These are phyloP conservation scores for Drosophila antonietae DNA, from an alignment of 2,888 invertebrate genomes.

Conservation along the genomic window DNA sequence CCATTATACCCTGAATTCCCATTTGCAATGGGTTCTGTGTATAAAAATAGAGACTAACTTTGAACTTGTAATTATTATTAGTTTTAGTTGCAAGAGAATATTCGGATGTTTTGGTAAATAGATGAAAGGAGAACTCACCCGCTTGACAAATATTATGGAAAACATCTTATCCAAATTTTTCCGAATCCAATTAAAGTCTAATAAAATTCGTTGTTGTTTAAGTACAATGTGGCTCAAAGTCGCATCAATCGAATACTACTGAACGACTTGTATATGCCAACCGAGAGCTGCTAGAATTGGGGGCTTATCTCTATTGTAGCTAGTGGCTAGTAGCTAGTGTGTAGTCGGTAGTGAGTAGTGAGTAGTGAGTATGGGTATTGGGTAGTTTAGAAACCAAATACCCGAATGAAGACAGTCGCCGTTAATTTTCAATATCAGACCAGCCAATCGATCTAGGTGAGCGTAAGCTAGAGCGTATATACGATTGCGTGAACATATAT, in stretches of 20 bases:
- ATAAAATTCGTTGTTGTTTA: constrained; percentile 7
- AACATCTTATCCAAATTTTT: constrained; percentile 53
- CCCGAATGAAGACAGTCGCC: constrained; percentile 23
- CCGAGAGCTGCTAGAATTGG: constrained; percentile 50
- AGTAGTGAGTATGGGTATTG: background rate
- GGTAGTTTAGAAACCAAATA: constrained; percentile 42
- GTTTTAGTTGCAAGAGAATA: background rate
- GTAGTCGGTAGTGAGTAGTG: background rate
- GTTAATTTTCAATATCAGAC: constrained; percentile 29
- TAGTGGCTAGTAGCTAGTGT: background rate
- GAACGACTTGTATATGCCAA: constrained; percentile 56
- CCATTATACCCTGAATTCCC: too few relatives aligned
- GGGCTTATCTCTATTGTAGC: constrained; percentile 54
- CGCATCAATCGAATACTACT: constrained; percentile 67
- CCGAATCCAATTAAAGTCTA: constrained; percentile 6
- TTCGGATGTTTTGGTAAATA: background rate
- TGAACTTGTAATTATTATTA: background rate
- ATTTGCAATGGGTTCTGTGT: too few relatives aligned
- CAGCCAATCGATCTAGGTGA: constrained; percentile 39
- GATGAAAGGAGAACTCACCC: constrained; percentile 62
- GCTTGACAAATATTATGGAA: constrained; percentile 43
- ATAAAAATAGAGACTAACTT: too few relatives aligned
- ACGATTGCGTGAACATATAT: background rate
- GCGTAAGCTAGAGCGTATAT: background rate
- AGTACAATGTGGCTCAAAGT: constrained; percentile 48